phyloP scores from a whole-genome alignment of 2,888 invertebrate genomes.

The Cephus nigrinus region DNA sequence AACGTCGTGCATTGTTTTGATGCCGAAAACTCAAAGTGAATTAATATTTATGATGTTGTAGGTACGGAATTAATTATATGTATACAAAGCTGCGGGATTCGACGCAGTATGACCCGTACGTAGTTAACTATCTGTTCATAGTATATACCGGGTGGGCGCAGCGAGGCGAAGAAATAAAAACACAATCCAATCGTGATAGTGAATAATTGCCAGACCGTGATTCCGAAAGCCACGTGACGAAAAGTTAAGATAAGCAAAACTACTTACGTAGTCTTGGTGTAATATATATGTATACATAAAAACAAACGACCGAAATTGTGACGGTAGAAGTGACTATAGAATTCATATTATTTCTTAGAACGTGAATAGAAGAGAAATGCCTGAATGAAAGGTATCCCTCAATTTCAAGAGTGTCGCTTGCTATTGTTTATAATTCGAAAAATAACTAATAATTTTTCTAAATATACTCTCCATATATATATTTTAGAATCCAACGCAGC shows the following conservation, averaged over 20 bases:
- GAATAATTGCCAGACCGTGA: not conserved
- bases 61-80: not conserved
- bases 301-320: not conserved
- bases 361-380: too few relatives aligned
- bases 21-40: not conserved
- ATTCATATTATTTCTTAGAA: too few relatives aligned
- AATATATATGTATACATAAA: not conserved
- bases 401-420: not conserved
- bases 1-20: not conserved
- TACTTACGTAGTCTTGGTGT: not conserved
- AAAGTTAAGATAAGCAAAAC: not conserved
- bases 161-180: not conserved
- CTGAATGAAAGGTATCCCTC: not conserved
- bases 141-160: not conserved
- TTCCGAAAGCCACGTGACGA: slow-evolving; percentile 1
- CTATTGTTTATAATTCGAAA: not conserved
- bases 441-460: not conserved
- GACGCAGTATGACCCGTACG: not conserved
- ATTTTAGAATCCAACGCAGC: not conserved
- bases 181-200: slow-evolving; percentile 4
- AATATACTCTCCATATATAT: not conserved
- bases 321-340: not conserved
- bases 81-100: not conserved
- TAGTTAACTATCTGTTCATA: not conserved
- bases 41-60: not conserved